These are phyloP conservation scores for Petrocephalus zakoni DNA, from an alignment of 2,113 vertebrate genomes.

Conservation along the genomic window DNA sequence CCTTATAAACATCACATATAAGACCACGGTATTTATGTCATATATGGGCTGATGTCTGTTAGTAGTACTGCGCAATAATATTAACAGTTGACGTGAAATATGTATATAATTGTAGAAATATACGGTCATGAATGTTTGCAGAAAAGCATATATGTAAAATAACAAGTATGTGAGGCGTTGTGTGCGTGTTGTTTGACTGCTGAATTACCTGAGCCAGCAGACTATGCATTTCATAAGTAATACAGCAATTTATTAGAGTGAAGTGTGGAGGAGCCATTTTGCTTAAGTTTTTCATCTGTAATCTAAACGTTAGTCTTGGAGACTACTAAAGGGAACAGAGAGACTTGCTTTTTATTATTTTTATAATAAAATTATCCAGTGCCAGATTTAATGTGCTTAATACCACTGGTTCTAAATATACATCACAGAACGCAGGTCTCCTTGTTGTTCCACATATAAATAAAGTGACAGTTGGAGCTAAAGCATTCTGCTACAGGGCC, in stretches of 20 bases:
- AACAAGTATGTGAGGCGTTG: background rate
- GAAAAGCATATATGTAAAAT: background rate
- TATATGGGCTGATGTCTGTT: background rate
- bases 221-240: background rate
- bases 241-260: background rate
- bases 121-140: background rate
- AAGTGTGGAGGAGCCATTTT: background rate
- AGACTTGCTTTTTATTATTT: background rate
- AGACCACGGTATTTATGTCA: background rate
- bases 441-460: too few relatives aligned
- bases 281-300: background rate
- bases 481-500: too few relatives aligned
- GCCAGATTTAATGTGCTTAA: background rate
- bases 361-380: background rate
- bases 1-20: background rate
- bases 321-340: background rate
- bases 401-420: background rate
- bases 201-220: background rate
- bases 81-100: background rate
- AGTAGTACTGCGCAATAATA: background rate
- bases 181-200: background rate
- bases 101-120: background rate
- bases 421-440: too few relatives aligned
- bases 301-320: background rate
- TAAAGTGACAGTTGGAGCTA: too few relatives aligned